These are phyloP conservation scores for Polyommatus iphigenia DNA, from an alignment of 2,888 invertebrate species.

Conservation along the genomic window DNA sequence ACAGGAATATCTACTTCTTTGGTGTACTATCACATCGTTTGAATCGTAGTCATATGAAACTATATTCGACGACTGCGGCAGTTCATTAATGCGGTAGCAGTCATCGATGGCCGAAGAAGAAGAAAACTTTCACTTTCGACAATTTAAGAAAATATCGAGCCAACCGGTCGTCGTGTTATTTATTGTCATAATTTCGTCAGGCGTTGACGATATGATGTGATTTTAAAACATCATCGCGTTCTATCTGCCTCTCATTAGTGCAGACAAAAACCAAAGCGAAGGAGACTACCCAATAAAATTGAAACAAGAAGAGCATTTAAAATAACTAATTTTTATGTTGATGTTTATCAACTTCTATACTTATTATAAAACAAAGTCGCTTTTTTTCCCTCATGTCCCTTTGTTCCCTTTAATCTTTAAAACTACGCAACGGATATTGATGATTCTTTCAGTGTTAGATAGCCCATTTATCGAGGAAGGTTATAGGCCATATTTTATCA, in stretches of 20 bases:
- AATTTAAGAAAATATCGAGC: too few species aligned
- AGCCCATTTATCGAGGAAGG: too few species aligned
- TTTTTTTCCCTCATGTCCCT: too few species aligned
- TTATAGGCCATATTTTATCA: too few species aligned
- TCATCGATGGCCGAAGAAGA: too few species aligned
- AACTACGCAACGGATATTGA: too few species aligned
- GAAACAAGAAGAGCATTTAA: neutral
- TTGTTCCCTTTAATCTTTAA: too few species aligned
- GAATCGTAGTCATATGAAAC: neutral
- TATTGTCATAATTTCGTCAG: neutral
- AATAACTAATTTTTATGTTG: neutral
- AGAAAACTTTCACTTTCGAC: too few species aligned
- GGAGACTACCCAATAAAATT: neutral
- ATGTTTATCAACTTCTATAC: neutral
- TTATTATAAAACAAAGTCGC: too few species aligned
- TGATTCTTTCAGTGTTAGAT: too few species aligned
- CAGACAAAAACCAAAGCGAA: neutral
- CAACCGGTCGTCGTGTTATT: neutral
- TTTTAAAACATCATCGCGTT: neutral
- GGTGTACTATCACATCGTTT: neutral
- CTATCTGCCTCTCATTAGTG: neutral
- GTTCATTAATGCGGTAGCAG: too few species aligned
- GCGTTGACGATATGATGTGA: neutral
- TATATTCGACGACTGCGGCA: too few species aligned
- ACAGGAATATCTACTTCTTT: neutral